Percentiles rank a stretch among this genome's conserved stretches.
Evolutionary conservation across 2,888 invertebrate genomes (phyloP).

Genomic region (Pyralis farinalis): DNA sequence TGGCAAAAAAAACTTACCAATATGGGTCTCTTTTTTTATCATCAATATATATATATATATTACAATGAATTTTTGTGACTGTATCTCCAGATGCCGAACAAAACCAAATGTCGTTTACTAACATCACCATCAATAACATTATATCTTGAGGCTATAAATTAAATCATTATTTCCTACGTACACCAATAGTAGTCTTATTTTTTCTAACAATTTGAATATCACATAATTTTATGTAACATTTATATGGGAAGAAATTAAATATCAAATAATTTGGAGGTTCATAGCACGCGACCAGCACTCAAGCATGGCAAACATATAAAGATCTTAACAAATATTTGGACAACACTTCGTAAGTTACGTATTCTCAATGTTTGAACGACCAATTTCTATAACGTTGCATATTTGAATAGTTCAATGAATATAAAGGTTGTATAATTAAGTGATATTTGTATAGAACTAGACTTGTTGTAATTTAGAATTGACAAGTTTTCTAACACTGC

Average conservation of each 20-base stretch:
- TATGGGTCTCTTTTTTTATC: no score
- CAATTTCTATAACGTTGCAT: neutral
- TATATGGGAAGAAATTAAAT: slow-evolving; percentile 39
- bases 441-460: neutral
- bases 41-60: no score
- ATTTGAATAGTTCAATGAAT: neutral
- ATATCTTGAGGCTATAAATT: no score
- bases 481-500: neutral
- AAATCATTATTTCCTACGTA: no score
- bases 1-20: no score
- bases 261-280: slow-evolving; percentile 32
- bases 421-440: neutral
- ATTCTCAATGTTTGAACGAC: slow-evolving; percentile 9
- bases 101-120: no score
- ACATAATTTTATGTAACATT: no score
- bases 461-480: neutral
- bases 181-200: no score
- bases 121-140: no score
- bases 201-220: no score
- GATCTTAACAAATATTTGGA: slow-evolving; percentile 41
- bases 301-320: slow-evolving; percentile 36
- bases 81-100: no score
- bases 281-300: slow-evolving; percentile 38
- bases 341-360: slow-evolving; percentile 28
- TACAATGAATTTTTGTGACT: no score